Evolutionary conservation across 2,113 vertebrate species (phyloP), one percentile per base, ranked within the genome.

Genomic region (Percina caprodes): DNA sequence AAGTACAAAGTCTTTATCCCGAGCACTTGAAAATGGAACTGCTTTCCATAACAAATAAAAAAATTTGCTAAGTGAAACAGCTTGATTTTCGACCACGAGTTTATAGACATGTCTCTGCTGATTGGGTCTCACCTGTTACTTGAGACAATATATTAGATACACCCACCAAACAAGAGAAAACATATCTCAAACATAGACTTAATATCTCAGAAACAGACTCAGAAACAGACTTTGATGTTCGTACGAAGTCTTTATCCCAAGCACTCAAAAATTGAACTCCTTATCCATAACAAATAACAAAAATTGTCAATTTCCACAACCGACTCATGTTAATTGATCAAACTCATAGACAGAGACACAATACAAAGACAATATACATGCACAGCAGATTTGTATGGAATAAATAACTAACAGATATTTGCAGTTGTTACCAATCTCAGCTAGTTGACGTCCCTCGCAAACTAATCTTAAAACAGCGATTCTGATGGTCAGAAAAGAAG

Each of bases 401-500:
- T 55, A 45, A 42, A 54, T 13, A 24, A 16, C 11, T 0, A 66
- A 61, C 0, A 62, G 6, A 56, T 61, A 0, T 56, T 18, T 24
- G 33, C 59, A 65, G 35, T 42, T 45, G 21, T 15, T 61, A 33
- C 19, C 4, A 30, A 33, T 35, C 48, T n/a, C 58, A 30, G n/a
- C 21, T 58, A 7, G 9, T 30, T 60, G n/a, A 30, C 30, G n/a
- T 52, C 13, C 35, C 45, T 26, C 16, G 15, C 21, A 74, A 66
- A 69, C 55, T 14, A 39, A 74, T 5, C 11, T 24, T 9, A 16
- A 45, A 23, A 51, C 74, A 33, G 19, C 5, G 16, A 45, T 63
- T 80, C 16, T 58, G 69, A 79, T 39, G 58, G 68, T 74, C 74
- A 68, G 0, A 54, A 77, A 72, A 74, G 13, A 65, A 69, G 14